These are phyloP conservation scores for Chinchilla lanigera DNA, from an alignment of 2,113 vertebrate species.

Conservation along the genomic window DNA sequence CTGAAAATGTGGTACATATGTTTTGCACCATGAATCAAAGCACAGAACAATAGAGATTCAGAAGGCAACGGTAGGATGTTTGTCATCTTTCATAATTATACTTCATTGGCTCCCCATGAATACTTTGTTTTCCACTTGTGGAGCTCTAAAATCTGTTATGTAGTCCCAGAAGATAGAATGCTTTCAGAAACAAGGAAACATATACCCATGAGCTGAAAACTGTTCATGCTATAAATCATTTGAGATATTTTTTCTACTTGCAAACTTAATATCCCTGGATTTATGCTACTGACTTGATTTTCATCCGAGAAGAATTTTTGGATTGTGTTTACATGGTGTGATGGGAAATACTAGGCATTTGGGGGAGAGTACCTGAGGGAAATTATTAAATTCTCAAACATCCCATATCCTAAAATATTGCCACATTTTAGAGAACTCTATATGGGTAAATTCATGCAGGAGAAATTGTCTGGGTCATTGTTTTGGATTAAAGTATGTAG, in stretches of 20 bases:
- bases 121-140: background rate
- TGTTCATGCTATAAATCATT: background rate
- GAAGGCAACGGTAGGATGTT: background rate
- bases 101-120: background rate
- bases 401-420: background rate
- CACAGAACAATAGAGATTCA: background rate
- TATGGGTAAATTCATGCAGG: no score
- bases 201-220: background rate
- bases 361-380: accelerated
- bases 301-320: background rate
- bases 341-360: background rate
- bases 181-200: background rate
- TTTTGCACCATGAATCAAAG: background rate
- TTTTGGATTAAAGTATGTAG: background rate
- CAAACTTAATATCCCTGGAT: background rate
- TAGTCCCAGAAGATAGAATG: background rate
- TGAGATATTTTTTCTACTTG: background rate
- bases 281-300: background rate
- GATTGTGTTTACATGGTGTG: background rate
- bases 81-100: background rate
- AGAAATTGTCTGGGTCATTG: background rate
- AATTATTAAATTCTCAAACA: background rate
- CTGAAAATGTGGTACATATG: background rate
- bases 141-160: background rate
- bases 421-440: accelerated